phyloP scores from a whole-genome alignment of 2,888 invertebrate genomes.

The Steinernema carpocapsae region DNA sequence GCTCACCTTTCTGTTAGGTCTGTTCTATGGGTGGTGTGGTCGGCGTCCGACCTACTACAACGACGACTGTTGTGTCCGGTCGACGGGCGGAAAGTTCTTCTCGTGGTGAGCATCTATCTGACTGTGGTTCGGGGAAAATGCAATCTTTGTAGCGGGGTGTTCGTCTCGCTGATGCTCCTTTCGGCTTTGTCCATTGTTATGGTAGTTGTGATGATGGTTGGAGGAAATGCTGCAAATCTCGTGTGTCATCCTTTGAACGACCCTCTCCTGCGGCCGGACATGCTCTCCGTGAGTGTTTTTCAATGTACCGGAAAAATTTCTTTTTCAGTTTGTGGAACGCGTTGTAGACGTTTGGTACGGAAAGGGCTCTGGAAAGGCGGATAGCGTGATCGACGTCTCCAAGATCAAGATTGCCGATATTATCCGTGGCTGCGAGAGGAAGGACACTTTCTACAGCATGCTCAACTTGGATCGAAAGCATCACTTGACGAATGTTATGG shows the following conservation, averaged over 20 bases:
- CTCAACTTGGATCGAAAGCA: conserved; percentile 64
- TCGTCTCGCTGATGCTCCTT: conserved; percentile 56
- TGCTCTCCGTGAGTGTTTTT: conserved; percentile 53
- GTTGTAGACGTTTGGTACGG: conserved; percentile 52
- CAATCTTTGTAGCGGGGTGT: conserved; percentile 63
- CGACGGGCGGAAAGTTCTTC: conserved; percentile 70
- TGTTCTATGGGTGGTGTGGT: conserved; percentile 72
- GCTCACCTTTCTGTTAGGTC: conserved; percentile 70
- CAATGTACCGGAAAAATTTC: background rate
- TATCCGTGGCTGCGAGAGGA: conserved; percentile 59
- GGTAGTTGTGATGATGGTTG: conserved; percentile 55
- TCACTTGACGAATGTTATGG: conserved; percentile 54
- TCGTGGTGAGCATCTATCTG: conserved; percentile 68
- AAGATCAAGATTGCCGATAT: conserved; percentile 56
- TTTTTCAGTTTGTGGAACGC: conserved; percentile 62
- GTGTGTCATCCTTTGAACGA: conserved; percentile 63
- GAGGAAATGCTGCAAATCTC: conserved; percentile 59
- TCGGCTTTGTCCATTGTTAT: conserved; percentile 55
- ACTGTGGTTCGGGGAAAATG: background rate
- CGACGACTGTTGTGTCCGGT: conserved; percentile 71
- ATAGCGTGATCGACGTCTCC: conserved; percentile 40
- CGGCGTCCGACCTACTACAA: conserved; percentile 70
- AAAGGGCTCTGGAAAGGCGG: conserved; percentile 37
- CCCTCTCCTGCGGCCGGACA: conserved; percentile 59
- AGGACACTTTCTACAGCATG: conserved; percentile 64